Conservation (phyloP, 1,140 invertebrate species). For the Caenorhabditis latens region DNA sequence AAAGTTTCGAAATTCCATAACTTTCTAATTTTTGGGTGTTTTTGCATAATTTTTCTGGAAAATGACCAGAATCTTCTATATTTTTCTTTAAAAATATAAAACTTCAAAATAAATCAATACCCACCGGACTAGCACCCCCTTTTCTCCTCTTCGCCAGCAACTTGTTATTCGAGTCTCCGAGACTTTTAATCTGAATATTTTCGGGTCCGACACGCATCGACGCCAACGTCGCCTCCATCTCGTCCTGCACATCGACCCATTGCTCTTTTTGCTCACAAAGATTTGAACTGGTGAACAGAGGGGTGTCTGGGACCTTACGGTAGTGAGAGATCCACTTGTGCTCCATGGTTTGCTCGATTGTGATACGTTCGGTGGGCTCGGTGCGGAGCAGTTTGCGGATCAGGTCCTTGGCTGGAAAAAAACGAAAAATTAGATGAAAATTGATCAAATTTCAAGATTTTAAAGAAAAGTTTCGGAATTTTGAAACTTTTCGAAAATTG, state of each 20-base stretch:
- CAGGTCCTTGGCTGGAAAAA: constrained; percentile 86
- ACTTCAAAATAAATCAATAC: background rate
- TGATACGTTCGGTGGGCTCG: constrained; percentile 89
- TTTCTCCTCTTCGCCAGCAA: constrained; percentile 70
- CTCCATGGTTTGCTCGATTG: constrained; percentile 90
- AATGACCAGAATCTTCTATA: background rate
- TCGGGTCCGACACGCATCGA: constrained; percentile 97
- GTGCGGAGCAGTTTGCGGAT: constrained; percentile 93
- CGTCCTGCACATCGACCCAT: constrained; percentile 94
- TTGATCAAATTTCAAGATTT: constrained; percentile 77
- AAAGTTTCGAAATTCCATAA: background rate
- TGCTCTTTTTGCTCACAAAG: constrained; percentile 88
- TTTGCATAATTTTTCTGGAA: background rate
- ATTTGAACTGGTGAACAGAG: constrained; percentile 81
- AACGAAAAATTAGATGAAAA: too few species aligned
- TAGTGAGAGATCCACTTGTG: constrained; percentile 87
- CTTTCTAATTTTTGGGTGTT: background rate
- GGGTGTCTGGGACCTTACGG: constrained; percentile 79
- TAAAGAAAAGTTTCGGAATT: too few species aligned
- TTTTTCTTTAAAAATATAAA: too few species aligned
- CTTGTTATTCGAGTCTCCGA: constrained; percentile 73
- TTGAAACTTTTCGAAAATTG: too few species aligned
- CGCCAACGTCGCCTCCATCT: constrained; percentile 95
- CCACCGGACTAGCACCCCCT: constrained; percentile 35
- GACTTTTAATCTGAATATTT: constrained; percentile 77